phyloP scores from a whole-genome alignment of 2,888 invertebrate species.

The Onthophagus sagittarius region DNA sequence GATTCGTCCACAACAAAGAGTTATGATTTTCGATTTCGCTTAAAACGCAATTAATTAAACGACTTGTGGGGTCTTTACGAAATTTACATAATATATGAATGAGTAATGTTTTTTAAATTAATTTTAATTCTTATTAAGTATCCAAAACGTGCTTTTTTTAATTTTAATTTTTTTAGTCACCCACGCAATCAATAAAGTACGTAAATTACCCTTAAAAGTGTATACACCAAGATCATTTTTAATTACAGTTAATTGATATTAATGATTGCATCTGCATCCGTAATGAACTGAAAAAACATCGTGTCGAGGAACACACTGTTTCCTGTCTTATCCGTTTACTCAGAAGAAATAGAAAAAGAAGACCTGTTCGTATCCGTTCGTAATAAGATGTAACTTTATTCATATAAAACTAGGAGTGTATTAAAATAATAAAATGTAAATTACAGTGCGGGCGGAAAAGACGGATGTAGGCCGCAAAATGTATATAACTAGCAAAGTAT shows the following conservation, averaged over 20 bases:
- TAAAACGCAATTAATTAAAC: no score
- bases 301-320: not conserved
- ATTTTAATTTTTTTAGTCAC: not conserved
- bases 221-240: conserved; percentile 4
- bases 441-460: not conserved
- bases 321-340: not conserved
- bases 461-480: not conserved
- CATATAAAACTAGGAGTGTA: not conserved
- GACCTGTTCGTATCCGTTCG: not conserved
- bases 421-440: not conserved
- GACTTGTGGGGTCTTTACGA: no score
- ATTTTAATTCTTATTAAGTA: conserved; percentile 16
- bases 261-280: conserved; percentile 21
- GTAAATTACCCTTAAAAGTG: not conserved
- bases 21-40: no score
- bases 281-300: conserved; percentile 15
- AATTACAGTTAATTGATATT: conserved; percentile 23
- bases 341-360: not conserved
- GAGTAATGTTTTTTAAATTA: not conserved
- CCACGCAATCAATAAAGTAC: not conserved
- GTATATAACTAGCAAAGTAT: not conserved
- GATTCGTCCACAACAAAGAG: no score
- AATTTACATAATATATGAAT: no score
- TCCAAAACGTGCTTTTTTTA: conserved; percentile 25
- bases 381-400: not conserved